Percentiles rank a stretch among this genome's conserved stretches.
Evolutionary conservation across 37 sponge, comb jelly and placozoan species (phyloP).

Genomic region (Ianthella basta): DNA sequence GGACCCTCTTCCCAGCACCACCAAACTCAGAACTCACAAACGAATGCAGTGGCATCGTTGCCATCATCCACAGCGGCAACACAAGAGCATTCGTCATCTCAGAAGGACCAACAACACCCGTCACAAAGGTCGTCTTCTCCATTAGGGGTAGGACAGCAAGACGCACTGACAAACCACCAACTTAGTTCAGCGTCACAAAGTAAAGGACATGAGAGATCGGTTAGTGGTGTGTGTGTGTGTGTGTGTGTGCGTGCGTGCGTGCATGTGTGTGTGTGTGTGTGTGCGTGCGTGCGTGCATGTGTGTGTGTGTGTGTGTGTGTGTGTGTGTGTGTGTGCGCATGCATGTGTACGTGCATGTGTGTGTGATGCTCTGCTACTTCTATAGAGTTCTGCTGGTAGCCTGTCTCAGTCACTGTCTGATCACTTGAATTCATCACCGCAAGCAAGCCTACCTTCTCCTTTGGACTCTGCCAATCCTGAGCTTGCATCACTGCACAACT

Average conservation of each 20-base stretch:
- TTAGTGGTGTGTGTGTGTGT: too few relatives aligned
- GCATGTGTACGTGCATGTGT: neutral
- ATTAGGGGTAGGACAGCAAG: neutral
- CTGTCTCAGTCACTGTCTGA: neutral
- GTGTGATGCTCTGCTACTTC: neutral
- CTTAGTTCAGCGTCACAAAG: neutral
- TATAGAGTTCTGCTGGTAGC: conserved; percentile 14
- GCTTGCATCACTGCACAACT: neutral
- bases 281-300: too few relatives aligned
- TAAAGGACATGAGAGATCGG: neutral
- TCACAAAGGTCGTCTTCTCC: neutral
- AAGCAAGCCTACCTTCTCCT: neutral
- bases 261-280: too few relatives aligned
- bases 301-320: too few relatives aligned
- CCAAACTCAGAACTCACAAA: neutral
- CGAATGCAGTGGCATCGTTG: neutral
- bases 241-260: too few relatives aligned
- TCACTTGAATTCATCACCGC: conserved; percentile 7
- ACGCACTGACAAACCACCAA: neutral
- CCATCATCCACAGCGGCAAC: neutral
- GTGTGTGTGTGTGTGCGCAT: too few relatives aligned
- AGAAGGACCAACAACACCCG: neutral
- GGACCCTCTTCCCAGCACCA: neutral
- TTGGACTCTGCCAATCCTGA: neutral
- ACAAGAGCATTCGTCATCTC: neutral